Percentiles rank a stretch among this genome's conserved stretches.
These are phyloP conservation scores for Coelopa frigida DNA, from an alignment of 1,140 invertebrate species.

Conservation along the genomic window DNA sequence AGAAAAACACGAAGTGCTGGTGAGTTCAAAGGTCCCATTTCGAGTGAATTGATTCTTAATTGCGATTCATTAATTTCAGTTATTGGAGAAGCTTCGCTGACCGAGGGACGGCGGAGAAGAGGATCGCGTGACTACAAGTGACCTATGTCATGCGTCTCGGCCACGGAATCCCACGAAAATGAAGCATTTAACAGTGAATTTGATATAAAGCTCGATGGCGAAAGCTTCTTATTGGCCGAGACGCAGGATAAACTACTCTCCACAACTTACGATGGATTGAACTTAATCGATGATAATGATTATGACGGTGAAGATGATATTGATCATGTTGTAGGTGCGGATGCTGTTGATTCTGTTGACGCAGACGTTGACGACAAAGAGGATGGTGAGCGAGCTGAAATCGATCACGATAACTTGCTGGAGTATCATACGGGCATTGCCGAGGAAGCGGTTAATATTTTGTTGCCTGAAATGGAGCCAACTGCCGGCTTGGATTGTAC, in stretches of 20 bases:
- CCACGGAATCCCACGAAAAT: slow-evolving; percentile 30
- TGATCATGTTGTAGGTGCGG: background rate
- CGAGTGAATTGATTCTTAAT: background rate
- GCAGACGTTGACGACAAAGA: slow-evolving; percentile 9
- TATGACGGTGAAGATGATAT: background rate
- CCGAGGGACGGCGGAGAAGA: slow-evolving; percentile 45
- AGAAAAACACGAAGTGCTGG: slow-evolving; percentile 61
- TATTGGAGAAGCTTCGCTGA: slow-evolving; percentile 36
- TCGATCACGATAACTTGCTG: slow-evolving; percentile 19
- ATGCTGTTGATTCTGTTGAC: slow-evolving; percentile 11
- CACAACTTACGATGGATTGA: too few relatives aligned
- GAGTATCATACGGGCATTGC: slow-evolving; percentile 9
- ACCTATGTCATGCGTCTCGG: slow-evolving; percentile 46
- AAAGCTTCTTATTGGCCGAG: slow-evolving; percentile 34
- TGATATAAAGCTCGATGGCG: slow-evolving; percentile 5
- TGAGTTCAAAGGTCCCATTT: slow-evolving; percentile 26
- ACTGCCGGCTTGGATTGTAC: slow-evolving; percentile 26
- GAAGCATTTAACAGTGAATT: slow-evolving; percentile 19
- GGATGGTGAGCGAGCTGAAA: background rate
- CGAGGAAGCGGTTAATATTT: slow-evolving; percentile 22
- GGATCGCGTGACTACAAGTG: slow-evolving; percentile 55
- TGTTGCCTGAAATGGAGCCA: slow-evolving; percentile 27
- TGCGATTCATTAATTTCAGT: slow-evolving; percentile 16
- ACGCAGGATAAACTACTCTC: slow-evolving; percentile 27
- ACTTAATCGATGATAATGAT: slow-evolving; percentile 3